Percentiles rank a stretch among this genome's conserved stretches.
Evolutionary conservation across 2,113 vertebrate species (phyloP).

Genomic region (Aramus guarauna): DNA sequence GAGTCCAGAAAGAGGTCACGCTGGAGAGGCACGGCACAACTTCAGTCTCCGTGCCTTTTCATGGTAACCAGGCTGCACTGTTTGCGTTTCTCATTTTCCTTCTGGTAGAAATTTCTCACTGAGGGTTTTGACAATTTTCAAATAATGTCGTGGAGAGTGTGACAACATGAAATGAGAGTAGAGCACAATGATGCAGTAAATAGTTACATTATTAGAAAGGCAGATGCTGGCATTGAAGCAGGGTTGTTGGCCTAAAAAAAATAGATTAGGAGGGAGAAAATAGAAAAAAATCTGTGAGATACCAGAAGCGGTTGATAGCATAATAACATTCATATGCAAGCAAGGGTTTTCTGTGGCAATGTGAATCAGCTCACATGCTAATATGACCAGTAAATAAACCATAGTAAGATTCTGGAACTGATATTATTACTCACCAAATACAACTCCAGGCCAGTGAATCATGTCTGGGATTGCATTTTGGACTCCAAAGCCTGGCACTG

Average conservation of each 20-base stretch:
- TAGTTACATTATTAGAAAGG: constrained; percentile 62
- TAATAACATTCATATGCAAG: constrained; percentile 36
- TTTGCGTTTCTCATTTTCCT: constrained; percentile 27
- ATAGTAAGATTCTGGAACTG: background rate
- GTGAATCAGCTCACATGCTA: constrained; percentile 15
- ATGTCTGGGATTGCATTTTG: background rate
- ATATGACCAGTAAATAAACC: constrained; percentile 46
- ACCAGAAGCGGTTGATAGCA: constrained; percentile 12
- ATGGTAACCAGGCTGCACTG: background rate
- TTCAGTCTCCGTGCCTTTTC: background rate
- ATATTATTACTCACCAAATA: background rate
- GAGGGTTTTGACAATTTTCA: constrained; percentile 55
- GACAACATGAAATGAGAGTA: constrained; percentile 57
- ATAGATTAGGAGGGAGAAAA: constrained; percentile 43
- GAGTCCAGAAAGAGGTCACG: background rate
- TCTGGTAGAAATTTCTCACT: constrained; percentile 51
- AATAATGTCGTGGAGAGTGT: constrained; percentile 39
- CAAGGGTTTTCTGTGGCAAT: background rate
- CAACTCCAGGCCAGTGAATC: background rate
- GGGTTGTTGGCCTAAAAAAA: constrained; percentile 51
- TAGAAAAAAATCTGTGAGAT: constrained; percentile 11
- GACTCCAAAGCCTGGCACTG: background rate
- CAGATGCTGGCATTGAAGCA: constrained; percentile 54
- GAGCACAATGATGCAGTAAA: constrained; percentile 63
- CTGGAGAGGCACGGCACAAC: rapidly evolving